phyloP scores from a whole-genome alignment of 2,797 vertebrate species.

The Hypotaenidia okinawae region DNA sequence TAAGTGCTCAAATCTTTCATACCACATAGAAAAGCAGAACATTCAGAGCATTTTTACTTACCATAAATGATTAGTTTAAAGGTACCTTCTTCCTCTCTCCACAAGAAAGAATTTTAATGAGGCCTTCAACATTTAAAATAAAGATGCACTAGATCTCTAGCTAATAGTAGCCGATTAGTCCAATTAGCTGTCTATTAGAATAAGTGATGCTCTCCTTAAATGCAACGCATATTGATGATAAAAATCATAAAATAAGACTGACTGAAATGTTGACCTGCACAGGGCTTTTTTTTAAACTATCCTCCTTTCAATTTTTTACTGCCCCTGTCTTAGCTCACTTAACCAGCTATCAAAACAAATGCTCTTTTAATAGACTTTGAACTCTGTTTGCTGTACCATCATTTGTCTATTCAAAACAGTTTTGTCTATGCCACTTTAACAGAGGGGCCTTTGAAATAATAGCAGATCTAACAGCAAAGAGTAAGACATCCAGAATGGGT shows the following conservation, averaged over 20 bases:
- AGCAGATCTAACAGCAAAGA: neutral
- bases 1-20: neutral
- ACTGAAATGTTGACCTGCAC: neutral
- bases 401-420: neutral
- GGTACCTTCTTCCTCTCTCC: neutral
- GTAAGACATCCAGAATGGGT: neutral
- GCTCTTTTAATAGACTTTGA: neutral
- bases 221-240: neutral
- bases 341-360: neutral
- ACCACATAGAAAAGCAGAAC: neutral
- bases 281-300: neutral
- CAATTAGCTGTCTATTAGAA: neutral
- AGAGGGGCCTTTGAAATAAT: neutral
- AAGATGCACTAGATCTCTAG: neutral
- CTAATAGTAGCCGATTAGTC: constrained; percentile 20
- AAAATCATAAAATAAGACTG: neutral
- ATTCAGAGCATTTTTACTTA: neutral
- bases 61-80: neutral
- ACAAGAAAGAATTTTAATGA: constrained; percentile 15
- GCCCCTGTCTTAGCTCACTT: neutral
- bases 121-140: neutral
- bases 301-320: neutral
- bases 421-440: neutral
- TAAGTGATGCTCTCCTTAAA: neutral
- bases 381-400: neutral